Conservation (phyloP, 2,113 vertebrate species). For the Theristicus caerulescens region DNA sequence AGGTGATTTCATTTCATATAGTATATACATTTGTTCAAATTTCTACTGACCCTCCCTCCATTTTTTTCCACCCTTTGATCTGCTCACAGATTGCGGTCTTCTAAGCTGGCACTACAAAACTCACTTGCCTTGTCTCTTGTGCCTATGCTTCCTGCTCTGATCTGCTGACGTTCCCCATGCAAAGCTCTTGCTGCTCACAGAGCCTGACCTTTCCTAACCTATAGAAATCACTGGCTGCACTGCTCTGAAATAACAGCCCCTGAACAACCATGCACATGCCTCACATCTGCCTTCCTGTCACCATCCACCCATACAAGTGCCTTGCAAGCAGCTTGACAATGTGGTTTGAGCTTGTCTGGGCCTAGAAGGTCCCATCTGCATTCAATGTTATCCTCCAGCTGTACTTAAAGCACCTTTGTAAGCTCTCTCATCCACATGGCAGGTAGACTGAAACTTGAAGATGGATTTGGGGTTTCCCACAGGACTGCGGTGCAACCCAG, state of each 20-base stretch:
- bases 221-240: background rate
- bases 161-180: background rate
- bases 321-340: background rate
- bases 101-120: background rate
- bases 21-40: background rate
- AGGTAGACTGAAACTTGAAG: background rate
- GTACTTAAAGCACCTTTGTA: background rate
- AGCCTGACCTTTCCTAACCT: slow-evolving; percentile 78
- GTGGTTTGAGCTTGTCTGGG: background rate
- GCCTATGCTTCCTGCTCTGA: background rate
- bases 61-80: background rate
- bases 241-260: background rate
- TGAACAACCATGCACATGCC: fast-evolving
- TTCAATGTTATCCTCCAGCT: background rate
- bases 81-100: background rate
- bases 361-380: background rate
- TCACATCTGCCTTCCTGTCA: background rate
- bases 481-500: background rate
- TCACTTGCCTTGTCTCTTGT: background rate
- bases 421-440: background rate
- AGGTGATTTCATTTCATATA: background rate
- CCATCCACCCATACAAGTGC: background rate
- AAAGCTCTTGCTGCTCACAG: slow-evolving; percentile 68
- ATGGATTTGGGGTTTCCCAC: background rate
- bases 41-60: background rate